These are phyloP conservation scores for Platygyra sinensis DNA, from an alignment of 64 coral and sea anemone genomes.

Conservation along the genomic window DNA sequence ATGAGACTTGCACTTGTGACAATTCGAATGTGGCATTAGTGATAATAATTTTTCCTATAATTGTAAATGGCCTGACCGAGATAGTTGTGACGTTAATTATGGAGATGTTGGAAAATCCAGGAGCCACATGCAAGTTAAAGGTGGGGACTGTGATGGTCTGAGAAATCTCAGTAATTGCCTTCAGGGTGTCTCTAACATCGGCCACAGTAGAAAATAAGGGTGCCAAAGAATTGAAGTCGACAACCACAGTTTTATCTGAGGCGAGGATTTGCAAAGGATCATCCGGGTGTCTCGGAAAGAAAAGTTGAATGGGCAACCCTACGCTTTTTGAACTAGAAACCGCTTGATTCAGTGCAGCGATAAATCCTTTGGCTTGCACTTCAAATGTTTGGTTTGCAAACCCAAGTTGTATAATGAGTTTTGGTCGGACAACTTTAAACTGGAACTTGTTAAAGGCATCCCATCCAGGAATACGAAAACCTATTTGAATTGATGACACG, in stretches of 20 bases:
- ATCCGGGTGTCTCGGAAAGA: background rate
- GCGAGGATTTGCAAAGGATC: background rate
- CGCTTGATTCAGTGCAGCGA: background rate
- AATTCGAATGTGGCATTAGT: conserved; percentile 7
- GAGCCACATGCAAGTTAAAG: background rate
- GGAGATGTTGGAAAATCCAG: conserved; percentile 10
- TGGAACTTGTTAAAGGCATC: conserved; percentile 63
- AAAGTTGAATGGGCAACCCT: conserved; percentile 1
- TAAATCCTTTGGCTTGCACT: conserved; percentile 5
- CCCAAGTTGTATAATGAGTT: background rate
- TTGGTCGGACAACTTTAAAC: conserved; percentile 65
- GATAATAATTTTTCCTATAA: background rate
- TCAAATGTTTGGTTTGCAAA: background rate
- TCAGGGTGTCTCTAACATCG: background rate
- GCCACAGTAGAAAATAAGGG: background rate
- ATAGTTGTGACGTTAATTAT: background rate
- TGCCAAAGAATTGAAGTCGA: background rate
- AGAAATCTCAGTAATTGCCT: background rate
- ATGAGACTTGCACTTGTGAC: background rate
- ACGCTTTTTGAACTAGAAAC: background rate
- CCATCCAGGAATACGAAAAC: conserved; percentile 67
- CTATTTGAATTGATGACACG: background rate
- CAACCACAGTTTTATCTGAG: background rate
- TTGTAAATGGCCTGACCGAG: background rate
- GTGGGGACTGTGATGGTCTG: background rate